A percentile compares a stretch with the other conserved stretches of the same genome.
Evolutionary conservation across 2,888 invertebrate species (phyloP).

Genomic region (Cephus sareptanus): DNA sequence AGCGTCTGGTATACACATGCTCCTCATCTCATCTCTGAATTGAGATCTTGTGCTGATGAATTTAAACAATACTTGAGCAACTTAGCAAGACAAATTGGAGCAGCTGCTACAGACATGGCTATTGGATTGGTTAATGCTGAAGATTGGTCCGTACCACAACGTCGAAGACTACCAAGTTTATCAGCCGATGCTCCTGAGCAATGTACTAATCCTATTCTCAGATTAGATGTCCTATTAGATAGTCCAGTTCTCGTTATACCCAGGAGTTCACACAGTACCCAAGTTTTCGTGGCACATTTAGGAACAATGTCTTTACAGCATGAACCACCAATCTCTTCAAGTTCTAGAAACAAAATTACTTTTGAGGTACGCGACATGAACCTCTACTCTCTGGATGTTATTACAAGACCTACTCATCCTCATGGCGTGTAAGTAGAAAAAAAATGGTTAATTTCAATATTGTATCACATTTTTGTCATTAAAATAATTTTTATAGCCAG

Average conservation of each 20-base stretch:
- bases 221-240: constrained; percentile 84
- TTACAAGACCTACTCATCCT: neutral
- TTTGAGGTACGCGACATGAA: constrained; percentile 88
- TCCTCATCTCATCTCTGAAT: constrained; percentile 84
- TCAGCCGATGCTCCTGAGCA: constrained; percentile 65
- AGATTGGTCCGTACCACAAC: constrained; percentile 66
- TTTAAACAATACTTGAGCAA: constrained; percentile 90
- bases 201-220: constrained; percentile 54
- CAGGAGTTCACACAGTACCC: constrained; percentile 78
- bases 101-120: constrained; percentile 95
- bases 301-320: constrained; percentile 81
- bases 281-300: constrained; percentile 92
- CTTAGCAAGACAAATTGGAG: constrained; percentile 85
- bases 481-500: constrained; percentile 22
- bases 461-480: constrained; percentile 16
- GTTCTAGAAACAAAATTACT: constrained; percentile 52
- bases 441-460: constrained; percentile 52
- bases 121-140: constrained; percentile 85
- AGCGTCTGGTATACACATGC: constrained; percentile 93
- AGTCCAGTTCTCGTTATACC: constrained; percentile 94
- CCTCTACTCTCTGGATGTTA: constrained; percentile 80
- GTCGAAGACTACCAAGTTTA: constrained; percentile 66
- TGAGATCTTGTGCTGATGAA: constrained; percentile 89
- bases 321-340: constrained; percentile 50
- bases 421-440: constrained; percentile 53